Evolutionary conservation across 2,888 invertebrate genomes (phyloP).

Genomic region (Gortyna flavago): DNA sequence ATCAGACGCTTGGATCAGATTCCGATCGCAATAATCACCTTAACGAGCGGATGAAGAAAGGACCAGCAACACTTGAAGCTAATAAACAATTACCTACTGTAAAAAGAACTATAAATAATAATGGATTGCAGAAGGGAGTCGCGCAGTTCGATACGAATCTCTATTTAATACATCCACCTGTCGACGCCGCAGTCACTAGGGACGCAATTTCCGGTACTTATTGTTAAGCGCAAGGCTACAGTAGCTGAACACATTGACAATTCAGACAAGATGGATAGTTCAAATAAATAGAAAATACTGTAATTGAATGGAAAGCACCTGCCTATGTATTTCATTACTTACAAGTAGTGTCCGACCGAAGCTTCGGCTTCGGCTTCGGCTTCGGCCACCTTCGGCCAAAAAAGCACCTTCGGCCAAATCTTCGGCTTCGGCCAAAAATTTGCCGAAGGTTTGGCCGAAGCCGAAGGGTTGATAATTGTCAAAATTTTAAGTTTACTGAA

Average conservation of each 20-base stretch:
- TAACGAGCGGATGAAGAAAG: slow-evolving; percentile 31
- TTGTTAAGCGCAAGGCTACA: slow-evolving; percentile 60
- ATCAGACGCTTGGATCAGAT: slow-evolving; percentile 18
- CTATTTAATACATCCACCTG: slow-evolving; percentile 56
- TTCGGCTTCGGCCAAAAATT: too few relatives aligned
- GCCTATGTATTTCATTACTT: slow-evolving; percentile 40
- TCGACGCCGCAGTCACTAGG: slow-evolving; percentile 57
- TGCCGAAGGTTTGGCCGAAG: too few relatives aligned
- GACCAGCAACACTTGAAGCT: slow-evolving; percentile 2
- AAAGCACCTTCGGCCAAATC: too few relatives aligned
- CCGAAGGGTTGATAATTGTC: too few relatives aligned
- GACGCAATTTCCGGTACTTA: slow-evolving; percentile 66
- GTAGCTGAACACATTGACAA: slow-evolving; percentile 56
- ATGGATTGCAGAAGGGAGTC: slow-evolving; percentile 40
- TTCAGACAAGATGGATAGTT: slow-evolving; percentile 62
- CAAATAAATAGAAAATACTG: slow-evolving; percentile 57
- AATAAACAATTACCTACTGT: slow-evolving; percentile 28
- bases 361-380: too few relatives aligned
- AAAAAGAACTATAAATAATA: slow-evolving; percentile 43
- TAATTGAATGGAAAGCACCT: slow-evolving; percentile 45
- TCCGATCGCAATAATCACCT: slow-evolving; percentile 28
- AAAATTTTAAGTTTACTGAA: too few relatives aligned
- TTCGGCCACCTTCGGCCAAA: too few relatives aligned
- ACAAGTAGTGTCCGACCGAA: too few relatives aligned
- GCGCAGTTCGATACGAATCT: slow-evolving; percentile 53